Evolutionary conservation across 2,113 vertebrate genomes (phyloP), one percentile per base, ranked within the genome.

Genomic region (Lasiurus borealis): DNA sequence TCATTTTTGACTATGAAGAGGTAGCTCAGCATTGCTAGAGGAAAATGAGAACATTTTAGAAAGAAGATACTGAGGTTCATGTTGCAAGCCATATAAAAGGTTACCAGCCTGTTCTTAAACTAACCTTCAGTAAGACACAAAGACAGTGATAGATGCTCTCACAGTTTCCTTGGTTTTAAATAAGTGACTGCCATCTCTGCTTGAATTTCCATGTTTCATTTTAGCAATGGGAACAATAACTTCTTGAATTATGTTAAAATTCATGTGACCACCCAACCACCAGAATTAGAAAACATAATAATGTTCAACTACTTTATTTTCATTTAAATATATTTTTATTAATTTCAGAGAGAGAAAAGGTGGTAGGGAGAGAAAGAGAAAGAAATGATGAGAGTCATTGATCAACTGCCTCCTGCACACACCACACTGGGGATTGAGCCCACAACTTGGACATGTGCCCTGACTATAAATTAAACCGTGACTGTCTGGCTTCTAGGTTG

Each of bases 1-100:
- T 99, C 99, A 94, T 99, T 99, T 98, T 99, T 99, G 46, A 99
- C 99, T 92, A 99, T 99, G 98, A 99, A 99, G 96, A 99, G 98
- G 98, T 99, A 99, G 98, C 99, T 99, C 98, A 99, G 98, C 98
- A 99, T 99, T 90, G 99, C 99, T 99, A 98, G 88, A 83, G 66
- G 95, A 97, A 96, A 96, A 98, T 3, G 91, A 96, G 93, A 84
- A 86, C 72, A 50, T 72, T 90, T 98, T 94, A 98, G 96, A 98
- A 98, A 98, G 86, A 0, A 0, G 46, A 62, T 13, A 93, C 84
- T 46, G 29, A 29, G 78, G 64, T 89, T 94, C 96, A 66, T 1
- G 6, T 91, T 96, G 85, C 50, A 95, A 81, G 8, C 75, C 73
- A 64, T 31, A 21, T 0, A 88, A 59, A 88, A 95, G 50, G 84